Conservation (phyloP, 2,797 vertebrate species). For the Anniella stebbinsi region DNA sequence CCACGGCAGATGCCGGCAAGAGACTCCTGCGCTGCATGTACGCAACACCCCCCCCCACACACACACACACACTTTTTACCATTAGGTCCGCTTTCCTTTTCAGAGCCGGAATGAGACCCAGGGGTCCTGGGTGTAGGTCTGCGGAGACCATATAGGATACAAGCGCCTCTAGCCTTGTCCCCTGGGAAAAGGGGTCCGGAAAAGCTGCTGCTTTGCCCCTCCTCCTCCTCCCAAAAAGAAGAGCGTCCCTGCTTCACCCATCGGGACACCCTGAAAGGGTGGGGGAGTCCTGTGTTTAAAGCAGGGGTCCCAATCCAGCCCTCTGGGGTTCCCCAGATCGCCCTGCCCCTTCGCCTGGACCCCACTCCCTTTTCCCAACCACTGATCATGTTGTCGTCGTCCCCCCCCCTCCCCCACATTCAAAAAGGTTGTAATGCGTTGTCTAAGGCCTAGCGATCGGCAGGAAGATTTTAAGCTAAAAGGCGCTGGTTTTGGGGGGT, state of each 20-base stretch:
- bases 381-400: too few relatives aligned
- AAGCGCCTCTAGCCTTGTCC: rapidly evolving
- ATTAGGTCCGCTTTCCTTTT: not conserved
- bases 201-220: too few relatives aligned
- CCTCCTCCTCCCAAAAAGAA: too few relatives aligned
- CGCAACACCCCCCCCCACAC: not conserved
- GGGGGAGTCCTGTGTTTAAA: not conserved
- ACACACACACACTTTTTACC: not conserved
- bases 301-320: too few relatives aligned
- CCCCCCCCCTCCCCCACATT: too few relatives aligned
- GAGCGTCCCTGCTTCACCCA: not conserved
- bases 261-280: not conserved
- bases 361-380: too few relatives aligned
- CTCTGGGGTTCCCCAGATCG: too few relatives aligned
- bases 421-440: too few relatives aligned
- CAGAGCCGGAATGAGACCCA: not conserved
- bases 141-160: rapidly evolving
- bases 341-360: too few relatives aligned
- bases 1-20: not conserved
- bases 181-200: not conserved
- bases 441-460: too few relatives aligned
- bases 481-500: too few relatives aligned
- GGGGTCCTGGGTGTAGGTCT: not conserved
- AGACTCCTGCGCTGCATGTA: not conserved
- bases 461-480: too few relatives aligned